Evolutionary conservation across 2,113 vertebrate species (phyloP).

Genomic region (Cisticola juncidis): DNA sequence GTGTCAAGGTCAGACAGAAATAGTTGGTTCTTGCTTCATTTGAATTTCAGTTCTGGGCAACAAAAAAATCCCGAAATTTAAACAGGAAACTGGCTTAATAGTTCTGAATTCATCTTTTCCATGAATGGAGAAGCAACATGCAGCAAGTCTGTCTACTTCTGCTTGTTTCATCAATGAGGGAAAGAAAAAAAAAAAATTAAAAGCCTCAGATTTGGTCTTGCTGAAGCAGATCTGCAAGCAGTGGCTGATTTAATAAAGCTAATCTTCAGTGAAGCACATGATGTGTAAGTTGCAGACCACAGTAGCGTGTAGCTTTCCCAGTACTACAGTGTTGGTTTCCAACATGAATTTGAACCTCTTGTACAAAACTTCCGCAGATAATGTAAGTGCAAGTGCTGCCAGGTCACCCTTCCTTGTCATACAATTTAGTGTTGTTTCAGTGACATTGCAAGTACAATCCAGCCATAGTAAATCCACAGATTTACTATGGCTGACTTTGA

Average conservation of each 20-base stretch:
- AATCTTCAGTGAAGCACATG: not conserved
- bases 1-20: conserved; percentile 43
- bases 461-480: too few relatives aligned
- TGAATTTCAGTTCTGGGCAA: conserved; percentile 33
- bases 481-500: not conserved
- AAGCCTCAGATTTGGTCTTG: not conserved
- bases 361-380: not conserved
- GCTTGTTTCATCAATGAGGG: not conserved
- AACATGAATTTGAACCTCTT: not conserved
- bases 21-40: not conserved
- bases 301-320: not conserved
- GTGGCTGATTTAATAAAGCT: not conserved
- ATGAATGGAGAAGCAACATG: not conserved
- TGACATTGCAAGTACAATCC: not conserved
- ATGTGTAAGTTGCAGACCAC: not conserved
- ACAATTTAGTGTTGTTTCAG: not conserved
- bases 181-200: not conserved
- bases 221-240: not conserved
- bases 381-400: not conserved
- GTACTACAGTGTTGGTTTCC: not conserved
- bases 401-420: not conserved
- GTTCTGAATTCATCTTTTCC: not conserved
- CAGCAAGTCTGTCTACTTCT: not conserved
- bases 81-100: conserved; percentile 21
- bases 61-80: not conserved